Evolutionary conservation across 2,113 vertebrate genomes (phyloP), one percentile per base, ranked within the genome.

Genomic region (Campylomormyrus numenius): DNA sequence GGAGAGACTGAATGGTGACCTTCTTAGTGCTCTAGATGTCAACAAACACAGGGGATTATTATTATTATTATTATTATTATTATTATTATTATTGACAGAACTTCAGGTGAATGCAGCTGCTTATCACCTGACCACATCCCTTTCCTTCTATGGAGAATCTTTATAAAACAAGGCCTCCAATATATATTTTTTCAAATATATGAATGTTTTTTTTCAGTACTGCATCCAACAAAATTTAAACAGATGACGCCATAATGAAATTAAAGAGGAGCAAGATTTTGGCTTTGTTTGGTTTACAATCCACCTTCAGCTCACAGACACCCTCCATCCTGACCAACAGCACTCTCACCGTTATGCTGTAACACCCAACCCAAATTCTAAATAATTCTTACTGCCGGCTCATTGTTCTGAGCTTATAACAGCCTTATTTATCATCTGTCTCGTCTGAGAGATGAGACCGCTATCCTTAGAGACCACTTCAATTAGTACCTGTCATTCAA

Each of bases 401-500:
- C 91, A 92, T 93, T 93, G 89, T 94, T 94, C 94, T 90, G 90
- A 53, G 92, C 92, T 94, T 48, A 56, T 27, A 91, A 90, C 89
- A 88, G 90, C 74, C 84, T 92, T 93, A 94, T 94, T 95, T 94
- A 94, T 93, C 90, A 92, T 91, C 24, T 85, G 89, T 88, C 92
- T 93, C 91, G 87, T 91, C 91, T 92, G 92, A 91, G 45, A 85
- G 83, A 85, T 85, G 83, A 48, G 83, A 13, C 3, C 21, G 7
- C 45, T 48, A 87, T 92, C 62, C 49, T 53, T 87, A 91, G 88
- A 92, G 92, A 93, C 92, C 92, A 39, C 90, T 91, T 93, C 92
- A 93, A 95, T 95, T 95, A 94, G 93, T 85, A 89, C 90, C 93
- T 90, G 93, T 94, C 94, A 92, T 91, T 88, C 91, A 88, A 83